Evolutionary conservation across 2,113 vertebrate genomes (phyloP), one percentile per base, ranked within the genome.

Genomic region (Muscicapa adusta): DNA sequence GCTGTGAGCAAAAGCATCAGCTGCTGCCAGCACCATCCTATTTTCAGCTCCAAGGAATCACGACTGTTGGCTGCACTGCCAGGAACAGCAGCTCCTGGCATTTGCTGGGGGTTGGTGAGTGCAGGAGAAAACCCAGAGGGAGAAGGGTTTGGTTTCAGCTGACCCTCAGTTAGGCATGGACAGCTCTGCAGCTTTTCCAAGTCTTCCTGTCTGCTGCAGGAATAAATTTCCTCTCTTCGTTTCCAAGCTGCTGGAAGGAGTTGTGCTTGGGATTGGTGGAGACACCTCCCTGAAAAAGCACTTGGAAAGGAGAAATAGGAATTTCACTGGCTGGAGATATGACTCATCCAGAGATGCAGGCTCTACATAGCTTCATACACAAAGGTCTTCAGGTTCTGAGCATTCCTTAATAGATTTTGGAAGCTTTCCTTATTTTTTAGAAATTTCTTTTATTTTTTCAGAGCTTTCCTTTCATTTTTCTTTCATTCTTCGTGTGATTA

Each of bases 11-110:
- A 93, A 95, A 96, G 91, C 87, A 92, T 88, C 88, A 92, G 85
- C 89, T 95, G 71, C 86, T 29, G 65, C 95, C 96, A 96, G 86
- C 61, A 34, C 26, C 8, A 0, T 33, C 76, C 92, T 97, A 97
- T 97, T 97, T 97, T 97, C 83, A 70, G 95, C 85, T 56, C 61
- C 4, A 0, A 93, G 93, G 96, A 97, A 97, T 97, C 97, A 97
- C 96, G 96, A 97, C 25, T 78, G 57, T 83, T 95, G 93, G 91
- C 91, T 81, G 67, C 0, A 0, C 47, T 71, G 57, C 87, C 91
- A 83, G 53, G 70, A 95, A 50, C 71, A 90, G 94, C 91, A 97
- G 88, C 36, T n/a, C 61, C 91, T 88, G 75, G 72, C 53, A 67
- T 84, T 56, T 94, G 65, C 77, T 67, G 10, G 22, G 57, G 66